Evolutionary conservation across 2,888 invertebrate genomes (phyloP), one percentile per base, ranked within the genome.

Genomic region (Mechanitis mazaeus): DNA sequence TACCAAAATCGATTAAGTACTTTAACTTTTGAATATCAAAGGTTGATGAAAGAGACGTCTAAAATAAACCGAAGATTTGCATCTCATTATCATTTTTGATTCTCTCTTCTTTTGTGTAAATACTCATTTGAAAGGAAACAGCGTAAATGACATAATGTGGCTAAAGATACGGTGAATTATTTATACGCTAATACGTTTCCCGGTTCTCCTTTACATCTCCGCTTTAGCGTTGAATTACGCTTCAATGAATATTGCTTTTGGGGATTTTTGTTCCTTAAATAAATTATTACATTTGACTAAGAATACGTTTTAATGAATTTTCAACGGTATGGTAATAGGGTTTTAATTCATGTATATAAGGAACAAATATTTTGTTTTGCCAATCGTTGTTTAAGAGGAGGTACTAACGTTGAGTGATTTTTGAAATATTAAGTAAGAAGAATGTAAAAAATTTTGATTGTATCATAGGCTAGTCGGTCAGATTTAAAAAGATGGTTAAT

Each of bases 71-170:
- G 73, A 68, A 83, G 90, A 89, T 91, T 91, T 89, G 85, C 90
- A 90, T 91, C 76, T 84, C 85, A 90, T 90, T 90, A 90, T 89
- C 87, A 91, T 91, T 90, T 90, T 91, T 90, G 91, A 90, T 91
- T 90, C 87, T 81, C 82, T 84, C 82, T 86, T 88, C 90, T 90
- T 90, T 88, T 90, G 89, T 89, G 86, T 84, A 88, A 88, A 88
- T 84, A 87, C 86, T 82, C 81, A 69, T 81, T 79, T 84, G 78
- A 83, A 86, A 87, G 84, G 87, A 85, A 87, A 85, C 81, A 79
- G 83, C 80, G 84, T 84, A 87, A 90, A 89, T 89, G 87, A 90
- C 87, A 87, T 89, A 89, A 89, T 88, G 82, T 87, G 75, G 77
- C 75, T 79, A 82, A 83, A 85, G 88, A 88, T 89, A 88, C 81